Evolutionary conservation across 2,113 vertebrate genomes (phyloP), one percentile per base, ranked within the genome.

Genomic region (Ascaphus truei): DNA sequence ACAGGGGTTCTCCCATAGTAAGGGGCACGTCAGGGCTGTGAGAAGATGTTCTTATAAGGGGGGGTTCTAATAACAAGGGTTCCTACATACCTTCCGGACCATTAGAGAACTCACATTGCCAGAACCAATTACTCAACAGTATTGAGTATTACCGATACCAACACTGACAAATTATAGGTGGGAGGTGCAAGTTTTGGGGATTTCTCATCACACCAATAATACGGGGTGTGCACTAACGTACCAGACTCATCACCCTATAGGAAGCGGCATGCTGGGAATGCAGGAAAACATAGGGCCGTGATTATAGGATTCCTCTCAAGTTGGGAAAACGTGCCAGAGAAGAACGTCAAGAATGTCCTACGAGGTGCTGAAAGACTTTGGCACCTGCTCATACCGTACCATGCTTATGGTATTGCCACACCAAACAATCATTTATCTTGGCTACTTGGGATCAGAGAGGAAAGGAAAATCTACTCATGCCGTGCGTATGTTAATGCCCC

Each of bases 111-210:
- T n/a, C n/a, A n/a, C n/a, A n/a, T n/a, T n/a, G n/a, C n/a, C n/a
- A n/a, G n/a, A n/a, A n/a, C n/a, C n/a, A n/a, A n/a, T n/a, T n/a
- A n/a, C n/a, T n/a, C n/a, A n/a, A n/a, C n/a, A 29, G 20, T 29
- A 43, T 25, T 10, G 25, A 55, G 48, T 65, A 18, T 53, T 50
- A 55, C 6, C 18, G 62, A 65, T 65, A 65, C 62, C 25, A 18
- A 27, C 18, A 61, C 11, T 10, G 18, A 30, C 2, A 25, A 61
- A 45, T 30, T 30, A 45, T 2, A 30, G 1, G 8, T 31, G 39
- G 9, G 15, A 26, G 2, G 15, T 2, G 27, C 16, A 65, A 52
- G 29, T n/a, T n/a, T 39, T 11, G 7, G 15, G 13, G 5, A 18
- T 9, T 13, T 34, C n/a, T n/a, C 50, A 34, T 62, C 41, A 9